Percentiles rank a stretch among this genome's conserved stretches.
phyloP scores from a whole-genome alignment of 2,888 invertebrate species.

The Euzetes globulus region DNA sequence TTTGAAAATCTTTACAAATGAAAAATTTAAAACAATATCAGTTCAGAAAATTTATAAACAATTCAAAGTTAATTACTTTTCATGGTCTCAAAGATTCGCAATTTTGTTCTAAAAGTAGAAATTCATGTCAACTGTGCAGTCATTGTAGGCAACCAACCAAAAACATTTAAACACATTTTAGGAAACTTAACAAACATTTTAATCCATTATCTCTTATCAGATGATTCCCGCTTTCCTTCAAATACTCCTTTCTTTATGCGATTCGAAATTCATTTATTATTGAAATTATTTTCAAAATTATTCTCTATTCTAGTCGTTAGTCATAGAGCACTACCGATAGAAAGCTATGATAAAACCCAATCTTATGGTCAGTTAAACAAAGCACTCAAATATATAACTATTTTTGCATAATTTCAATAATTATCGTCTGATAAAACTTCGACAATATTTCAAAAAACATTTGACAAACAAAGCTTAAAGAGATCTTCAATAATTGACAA shows the following conservation, averaged over 20 bases:
- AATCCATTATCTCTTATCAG: background rate
- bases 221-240: background rate
- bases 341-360: no score
- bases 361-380: no score
- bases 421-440: no score
- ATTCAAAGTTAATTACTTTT: background rate
- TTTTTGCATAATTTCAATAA: no score
- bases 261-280: background rate
- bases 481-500: no score
- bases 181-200: background rate
- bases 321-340: no score
- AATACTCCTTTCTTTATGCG: background rate
- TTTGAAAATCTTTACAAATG: background rate
- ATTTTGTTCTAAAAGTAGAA: slow-evolving; percentile 1
- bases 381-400: no score
- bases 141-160: background rate
- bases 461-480: no score
- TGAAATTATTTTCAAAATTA: background rate
- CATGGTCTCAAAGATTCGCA: background rate
- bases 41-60: background rate
- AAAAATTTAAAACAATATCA: background rate
- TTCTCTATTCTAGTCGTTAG: background rate
- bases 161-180: background rate
- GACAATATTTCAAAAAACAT: no score
- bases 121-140: background rate